Evolutionary conservation across 30 jellyfish, hydroid and myxozoan genomes (phyloP), one percentile per base, ranked within the genome.

Genomic region (Mastigias papua): DNA sequence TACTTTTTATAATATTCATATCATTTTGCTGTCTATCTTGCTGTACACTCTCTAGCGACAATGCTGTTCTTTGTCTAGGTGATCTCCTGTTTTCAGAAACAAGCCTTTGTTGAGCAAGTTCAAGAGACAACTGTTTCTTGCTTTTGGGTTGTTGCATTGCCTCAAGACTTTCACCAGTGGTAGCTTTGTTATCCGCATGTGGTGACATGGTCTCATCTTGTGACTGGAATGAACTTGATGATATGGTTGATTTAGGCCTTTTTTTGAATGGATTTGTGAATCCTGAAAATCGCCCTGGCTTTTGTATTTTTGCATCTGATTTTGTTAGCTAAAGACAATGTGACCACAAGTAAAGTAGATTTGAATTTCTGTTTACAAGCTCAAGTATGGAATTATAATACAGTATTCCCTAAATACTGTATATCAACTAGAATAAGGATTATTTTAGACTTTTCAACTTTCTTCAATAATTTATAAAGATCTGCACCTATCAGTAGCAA

Each of bases 201-300:
- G 78, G 74, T 34, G 78, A 26, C 27, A 48, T 35, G 23, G 9
- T 60, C 60, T 61, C 31, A 20, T 26, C 34, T 48, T 21, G 67
- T 30, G 79, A 50, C 21, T 82, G 58, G 2, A 81, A 61, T 54
- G 86, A 71, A 29, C 80, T 2, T 34, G 62, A 2, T 33, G 79
- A 31, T 75, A 67, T 22, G 22, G 86, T 20, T 20, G 92, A 83
- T 26, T 11, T 77, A 20, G 92, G 63, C 27, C 76, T 69, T 73
- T 50, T 57, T 54, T 71, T 69, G 54, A 83, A 83, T 31, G 92
- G 92, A 54, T 83, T 83, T 1, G 80, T 79, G 34, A 83, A 83
- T 25, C 86, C 92, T 10, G 81, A 25, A 71, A 83, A 83, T 20
- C 92, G 73, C 22, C 86, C 57, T 17, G 77, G 13, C 65, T 69